These are phyloP conservation scores for Trididemnum nubilum DNA, from an alignment of 23 tunicate species.

Conservation along the genomic window DNA sequence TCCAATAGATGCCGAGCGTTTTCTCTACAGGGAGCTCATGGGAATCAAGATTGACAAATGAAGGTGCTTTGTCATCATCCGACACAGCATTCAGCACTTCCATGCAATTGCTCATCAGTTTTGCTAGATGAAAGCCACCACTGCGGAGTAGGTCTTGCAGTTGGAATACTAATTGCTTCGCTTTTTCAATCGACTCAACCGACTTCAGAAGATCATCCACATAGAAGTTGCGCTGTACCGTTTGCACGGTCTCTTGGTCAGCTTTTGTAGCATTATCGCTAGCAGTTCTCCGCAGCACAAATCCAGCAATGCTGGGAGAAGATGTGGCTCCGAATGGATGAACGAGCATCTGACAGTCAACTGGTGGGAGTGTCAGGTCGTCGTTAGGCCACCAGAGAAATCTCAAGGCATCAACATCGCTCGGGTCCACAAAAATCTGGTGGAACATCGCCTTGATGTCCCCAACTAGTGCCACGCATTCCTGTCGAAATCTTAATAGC, in stretches of 20 bases:
- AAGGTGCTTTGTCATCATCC: background rate
- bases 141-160: background rate
- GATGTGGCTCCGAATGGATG: conserved; percentile 47
- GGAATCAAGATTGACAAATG: conserved; percentile 4
- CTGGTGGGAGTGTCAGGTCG: conserved; percentile 1
- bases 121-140: conserved; percentile 26
- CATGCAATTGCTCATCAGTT: background rate
- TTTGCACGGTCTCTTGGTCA: background rate
- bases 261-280: conserved; percentile 16
- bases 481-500: background rate
- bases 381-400: conserved; percentile 36
- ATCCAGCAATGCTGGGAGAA: conserved; percentile 43
- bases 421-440: conserved; percentile 18
- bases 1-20: conserved; percentile 49
- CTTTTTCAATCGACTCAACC: conserved; percentile 6
- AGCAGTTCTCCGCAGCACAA: conserved; percentile 16
- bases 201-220: conserved; percentile 44
- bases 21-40: conserved; percentile 37
- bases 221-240: conserved; percentile 38
- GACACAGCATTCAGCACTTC: background rate
- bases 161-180: background rate
- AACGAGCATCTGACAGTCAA: conserved; percentile 35
- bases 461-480: background rate
- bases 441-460: conserved; percentile 39
- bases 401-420: conserved; percentile 27